Base-by-base conservation (phyloP, 1,140 invertebrate genomes). In the Drosophila ananassae region DNA sequence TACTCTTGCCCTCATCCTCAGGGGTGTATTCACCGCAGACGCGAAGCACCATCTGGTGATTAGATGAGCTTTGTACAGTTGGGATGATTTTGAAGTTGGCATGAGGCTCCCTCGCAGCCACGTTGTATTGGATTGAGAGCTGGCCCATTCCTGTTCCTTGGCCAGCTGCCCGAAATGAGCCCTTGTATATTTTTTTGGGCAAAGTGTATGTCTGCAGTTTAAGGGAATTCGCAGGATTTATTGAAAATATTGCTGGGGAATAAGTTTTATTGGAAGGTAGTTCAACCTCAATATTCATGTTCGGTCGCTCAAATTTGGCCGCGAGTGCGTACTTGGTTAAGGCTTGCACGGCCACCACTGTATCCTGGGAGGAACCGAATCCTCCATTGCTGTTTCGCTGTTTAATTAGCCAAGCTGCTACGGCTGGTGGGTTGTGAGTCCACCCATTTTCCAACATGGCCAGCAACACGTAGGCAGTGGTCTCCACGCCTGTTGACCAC, bases 21-120 rank as follows among this genome's bases (percentile, higher is more conserved):
- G 89, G 90, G 0, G 77, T 52, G 53, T 78, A 91, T 9, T 85
- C 84, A 67, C 94, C 95, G 78, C 97, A 97, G 60, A 97, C 93
- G 12, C 95, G 95, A 0, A 98, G 89, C 61, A 95, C 94, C 30
- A 97, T 92, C 79, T 95, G 94, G 89, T 96, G 94, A 17, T 93
- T 89, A 60, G 95, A 94, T 0, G 95, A 95, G 61, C 94, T 95
- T 73, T 96, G 95, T 2, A 97, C 93, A 78, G 95, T 95, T 7
- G 95, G 95, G 73, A 96, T 96, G 6, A 97, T 89, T n/a, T 94
- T 95, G 78, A 97, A 97, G 44, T 96, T 92, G 2, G 97, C 96
- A 92, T 94, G 95, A 30, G 95, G 94, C 13, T 95, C 96, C 30
- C 96, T 96, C 0, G 96, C 95, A 77, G 96, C 96, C 24, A 97